Conservation (phyloP, 92 coral and sea anemone species). For the Phymanthus crucifer region DNA sequence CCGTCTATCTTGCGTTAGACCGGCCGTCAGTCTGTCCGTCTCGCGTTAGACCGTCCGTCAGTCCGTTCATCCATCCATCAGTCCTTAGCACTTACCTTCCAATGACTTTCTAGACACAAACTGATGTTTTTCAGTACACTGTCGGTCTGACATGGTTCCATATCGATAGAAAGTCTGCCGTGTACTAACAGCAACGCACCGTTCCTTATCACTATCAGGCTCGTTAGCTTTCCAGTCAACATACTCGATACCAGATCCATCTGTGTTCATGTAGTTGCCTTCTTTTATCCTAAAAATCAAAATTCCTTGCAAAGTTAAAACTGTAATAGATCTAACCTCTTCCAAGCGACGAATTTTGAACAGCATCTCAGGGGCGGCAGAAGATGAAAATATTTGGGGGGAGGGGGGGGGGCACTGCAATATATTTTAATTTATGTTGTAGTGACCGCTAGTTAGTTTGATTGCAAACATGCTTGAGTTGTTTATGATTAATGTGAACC, state of each 20-base stretch:
- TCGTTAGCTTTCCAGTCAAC: slow-evolving; percentile 70
- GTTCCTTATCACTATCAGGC: slow-evolving; percentile 55
- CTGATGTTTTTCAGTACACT: slow-evolving; percentile 64
- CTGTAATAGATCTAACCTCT: background rate
- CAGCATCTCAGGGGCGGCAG: too few species aligned
- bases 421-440: too few species aligned
- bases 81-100: slow-evolving; percentile 50
- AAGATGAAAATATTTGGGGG: too few species aligned
- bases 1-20: too few species aligned
- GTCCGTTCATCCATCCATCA: background rate
- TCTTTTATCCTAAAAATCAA: slow-evolving; percentile 39
- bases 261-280: slow-evolving; percentile 66
- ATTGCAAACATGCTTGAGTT: too few species aligned
- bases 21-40: too few species aligned
- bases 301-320: background rate
- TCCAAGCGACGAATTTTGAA: background rate
- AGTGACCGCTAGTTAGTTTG: too few species aligned
- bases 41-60: background rate
- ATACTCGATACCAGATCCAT: slow-evolving; percentile 76
- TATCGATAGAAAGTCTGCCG: slow-evolving; percentile 33
- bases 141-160: slow-evolving; percentile 78
- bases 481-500: too few species aligned
- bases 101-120: slow-evolving; percentile 67
- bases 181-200: slow-evolving; percentile 52
- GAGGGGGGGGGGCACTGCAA: too few species aligned